phyloP scores from a whole-genome alignment of 2,113 vertebrate species.

The Myrmecobius fasciatus region DNA sequence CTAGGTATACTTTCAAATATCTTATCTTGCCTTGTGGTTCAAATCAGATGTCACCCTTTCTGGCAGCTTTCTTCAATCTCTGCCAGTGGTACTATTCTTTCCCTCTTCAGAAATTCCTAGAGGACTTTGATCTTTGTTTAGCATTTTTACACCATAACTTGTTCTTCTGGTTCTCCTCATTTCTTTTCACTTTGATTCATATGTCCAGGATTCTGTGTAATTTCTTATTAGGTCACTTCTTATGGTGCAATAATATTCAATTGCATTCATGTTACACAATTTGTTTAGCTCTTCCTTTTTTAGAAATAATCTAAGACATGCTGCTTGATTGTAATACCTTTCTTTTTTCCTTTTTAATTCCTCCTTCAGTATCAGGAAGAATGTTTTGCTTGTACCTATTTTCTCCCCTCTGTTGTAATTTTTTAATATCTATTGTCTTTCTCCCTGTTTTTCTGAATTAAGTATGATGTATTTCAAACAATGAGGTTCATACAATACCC shows the following conservation, averaged over 20 bases:
- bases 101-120: background rate
- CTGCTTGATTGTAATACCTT: no score
- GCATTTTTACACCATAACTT: background rate
- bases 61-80: background rate
- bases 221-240: background rate
- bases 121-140: background rate
- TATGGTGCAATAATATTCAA: background rate
- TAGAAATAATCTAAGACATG: no score
- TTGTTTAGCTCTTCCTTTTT: no score
- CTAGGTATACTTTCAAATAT: background rate
- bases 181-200: background rate
- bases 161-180: background rate
- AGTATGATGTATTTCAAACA: no score
- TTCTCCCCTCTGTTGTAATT: no score
- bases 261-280: background rate
- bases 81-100: background rate
- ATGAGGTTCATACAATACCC: no score
- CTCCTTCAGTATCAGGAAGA: no score
- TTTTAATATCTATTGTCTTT: no score
- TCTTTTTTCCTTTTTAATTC: no score
- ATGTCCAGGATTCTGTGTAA: background rate
- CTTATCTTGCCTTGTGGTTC: background rate
- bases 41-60: background rate
- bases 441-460: no score
- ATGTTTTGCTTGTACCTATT: no score